phyloP scores from a whole-genome alignment of 2,888 invertebrate genomes.

The Carcina quercana region DNA sequence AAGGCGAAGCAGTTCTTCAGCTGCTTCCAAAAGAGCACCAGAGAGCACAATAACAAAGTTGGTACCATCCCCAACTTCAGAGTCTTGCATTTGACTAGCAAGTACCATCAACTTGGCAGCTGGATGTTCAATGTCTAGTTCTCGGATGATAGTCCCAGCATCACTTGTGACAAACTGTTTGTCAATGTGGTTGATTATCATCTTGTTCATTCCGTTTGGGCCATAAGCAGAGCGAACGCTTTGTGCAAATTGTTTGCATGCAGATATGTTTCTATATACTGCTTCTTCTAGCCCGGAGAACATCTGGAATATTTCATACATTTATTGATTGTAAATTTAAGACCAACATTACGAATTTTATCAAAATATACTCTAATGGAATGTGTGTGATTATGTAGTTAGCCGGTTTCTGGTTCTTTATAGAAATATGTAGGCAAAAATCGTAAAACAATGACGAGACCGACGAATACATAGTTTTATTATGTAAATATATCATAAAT shows the following conservation, averaged over 20 bases:
- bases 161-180: constrained; percentile 99
- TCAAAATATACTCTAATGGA: not conserved
- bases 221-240: constrained; percentile 97
- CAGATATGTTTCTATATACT: constrained; percentile 94
- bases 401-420: not conserved
- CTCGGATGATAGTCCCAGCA: constrained; percentile 97
- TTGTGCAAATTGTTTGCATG: constrained; percentile 96
- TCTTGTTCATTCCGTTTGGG: constrained; percentile 99
- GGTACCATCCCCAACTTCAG: constrained; percentile 98
- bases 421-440: not conserved
- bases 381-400: not conserved
- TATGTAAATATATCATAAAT: no score
- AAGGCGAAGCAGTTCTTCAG: constrained; percentile 93
- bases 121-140: constrained; percentile 98
- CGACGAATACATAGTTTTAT: not conserved
- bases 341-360: no score
- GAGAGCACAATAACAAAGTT: constrained; percentile 98
- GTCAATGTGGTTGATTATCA: constrained; percentile 99
- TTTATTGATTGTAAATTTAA: not conserved
- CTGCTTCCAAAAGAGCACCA: constrained; percentile 92
- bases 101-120: constrained; percentile 97
- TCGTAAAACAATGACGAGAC: constrained; percentile 6
- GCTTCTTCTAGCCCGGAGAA: constrained; percentile 97
- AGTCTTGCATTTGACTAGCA: constrained; percentile 98
- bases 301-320: constrained; percentile 58